Base-by-base conservation (phyloP, 2,888 invertebrate species). In the Gandaritis pyraliata region DNA sequence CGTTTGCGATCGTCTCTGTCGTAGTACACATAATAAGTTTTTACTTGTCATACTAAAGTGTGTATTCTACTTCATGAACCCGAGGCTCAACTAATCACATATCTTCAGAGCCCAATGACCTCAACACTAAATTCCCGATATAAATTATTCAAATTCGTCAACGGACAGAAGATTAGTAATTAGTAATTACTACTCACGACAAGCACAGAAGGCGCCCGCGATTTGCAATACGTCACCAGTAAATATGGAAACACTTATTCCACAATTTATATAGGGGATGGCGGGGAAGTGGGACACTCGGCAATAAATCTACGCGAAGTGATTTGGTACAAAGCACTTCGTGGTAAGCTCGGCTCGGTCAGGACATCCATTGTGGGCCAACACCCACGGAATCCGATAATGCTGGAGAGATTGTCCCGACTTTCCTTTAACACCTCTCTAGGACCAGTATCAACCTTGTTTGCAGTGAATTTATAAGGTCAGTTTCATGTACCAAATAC, bases 161-260 rank as follows among this genome's bases (percentile, higher is more conserved):
- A 80, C 78, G 81, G 85, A 81, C 82, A 75, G 77, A 76, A 81
- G 88, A 90, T 90, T 90, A 63, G 63, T 58, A 63, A 90, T 90
- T 90, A 63, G 63, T 58, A 58, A 89, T 89, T 86, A 89, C 89
- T 87, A 89, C 83, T 87, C 83, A 77, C 79, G 78, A 86, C 78
- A 81, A 80, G 77, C 80, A 71, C 88, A 88, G 87, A 85, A 88
- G 89, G 88, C 82, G 78, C 79, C 82, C 70, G 81, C 86, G 88
- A 90, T 90, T 89, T 88, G 88, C 87, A 84, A 88, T 82, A 89
- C 88, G 89, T 90, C 91, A 90, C 88, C 83, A 77, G 88, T 90
- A 91, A 92, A 91, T 91, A 91, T 91, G 90, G 89, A 85, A 89
- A 90, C 90, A 91, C 90, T 91, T 90, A 89, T 90, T 90, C 82